These are phyloP conservation scores for Melanogrammus aeglefinus DNA, from an alignment of 2,797 vertebrate genomes.

Conservation along the genomic window DNA sequence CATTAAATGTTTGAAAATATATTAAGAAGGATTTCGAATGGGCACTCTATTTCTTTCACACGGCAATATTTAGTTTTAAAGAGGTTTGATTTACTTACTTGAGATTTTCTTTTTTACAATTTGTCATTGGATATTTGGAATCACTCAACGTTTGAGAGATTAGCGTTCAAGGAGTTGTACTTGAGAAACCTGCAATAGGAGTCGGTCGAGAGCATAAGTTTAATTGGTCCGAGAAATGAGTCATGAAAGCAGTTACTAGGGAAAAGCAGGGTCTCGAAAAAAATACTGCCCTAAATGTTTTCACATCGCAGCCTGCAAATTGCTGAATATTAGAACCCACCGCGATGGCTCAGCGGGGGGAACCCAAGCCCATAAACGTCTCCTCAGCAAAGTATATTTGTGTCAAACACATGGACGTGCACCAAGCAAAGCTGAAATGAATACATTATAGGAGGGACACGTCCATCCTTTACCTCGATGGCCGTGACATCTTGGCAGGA, in stretches of 20 bases:
- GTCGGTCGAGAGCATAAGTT: not conserved
- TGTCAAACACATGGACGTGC: not conserved
- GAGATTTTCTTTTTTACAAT: not conserved
- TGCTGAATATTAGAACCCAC: not conserved
- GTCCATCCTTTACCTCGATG: not conserved
- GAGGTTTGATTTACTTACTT: not conserved
- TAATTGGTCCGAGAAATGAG: not conserved
- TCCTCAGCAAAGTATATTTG: not conserved
- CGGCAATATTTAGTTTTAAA: too few species aligned
- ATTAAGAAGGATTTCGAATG: not conserved
- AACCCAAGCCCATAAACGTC: not conserved
- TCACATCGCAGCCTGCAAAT: not conserved
- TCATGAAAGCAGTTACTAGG: not conserved
- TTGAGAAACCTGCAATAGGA: not conserved
- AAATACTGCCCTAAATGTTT: not conserved
- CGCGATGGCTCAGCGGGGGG: not conserved
- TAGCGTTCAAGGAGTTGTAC: not conserved
- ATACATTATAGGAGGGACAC: conserved; percentile 9
- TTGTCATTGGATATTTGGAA: not conserved
- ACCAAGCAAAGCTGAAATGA: not conserved
- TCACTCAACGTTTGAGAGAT: not conserved
- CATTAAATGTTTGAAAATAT: not conserved
- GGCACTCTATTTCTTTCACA: not conserved
- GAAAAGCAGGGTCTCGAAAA: not conserved
- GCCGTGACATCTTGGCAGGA: not conserved